Conservation (phyloP, 1,140 invertebrate genomes). For the Drosophila tani region DNA sequence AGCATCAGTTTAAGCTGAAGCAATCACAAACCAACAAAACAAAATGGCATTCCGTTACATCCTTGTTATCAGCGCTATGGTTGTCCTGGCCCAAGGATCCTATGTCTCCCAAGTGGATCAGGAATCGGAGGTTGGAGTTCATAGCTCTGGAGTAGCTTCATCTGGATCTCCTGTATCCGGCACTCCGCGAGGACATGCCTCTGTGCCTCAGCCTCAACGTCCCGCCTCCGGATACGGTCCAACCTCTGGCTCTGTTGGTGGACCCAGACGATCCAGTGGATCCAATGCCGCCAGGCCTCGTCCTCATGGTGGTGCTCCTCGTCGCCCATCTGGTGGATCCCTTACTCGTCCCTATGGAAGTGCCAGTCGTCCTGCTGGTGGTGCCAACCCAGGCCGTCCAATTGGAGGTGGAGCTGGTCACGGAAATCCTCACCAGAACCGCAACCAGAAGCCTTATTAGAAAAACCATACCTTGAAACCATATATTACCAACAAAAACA, state of each 20-base stretch:
- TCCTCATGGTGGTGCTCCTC: slow-evolving; percentile 17
- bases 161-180: slow-evolving; percentile 5
- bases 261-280: slow-evolving; percentile 5
- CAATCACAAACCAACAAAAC: background rate
- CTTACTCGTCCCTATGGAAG: slow-evolving; percentile 1
- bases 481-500: no score
- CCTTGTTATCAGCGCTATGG: slow-evolving; percentile 19
- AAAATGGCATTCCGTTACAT: slow-evolving; percentile 23
- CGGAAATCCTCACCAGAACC: slow-evolving; percentile 17
- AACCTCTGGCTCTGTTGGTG: background rate
- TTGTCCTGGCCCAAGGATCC: slow-evolving; percentile 33
- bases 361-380: background rate
- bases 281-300: slow-evolving; percentile 1
- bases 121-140: slow-evolving; percentile 8
- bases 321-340: slow-evolving; percentile 4
- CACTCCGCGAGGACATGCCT: background rate
- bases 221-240: slow-evolving; percentile 1
- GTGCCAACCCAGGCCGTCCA: background rate
- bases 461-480: background rate
- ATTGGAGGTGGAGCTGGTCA: slow-evolving; percentile 3
- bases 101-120: slow-evolving; percentile 16
- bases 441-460: slow-evolving; percentile 23
- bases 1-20: slow-evolving; percentile 6
- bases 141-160: slow-evolving; percentile 15
- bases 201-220: slow-evolving; percentile 14